Evolutionary conservation across 2,797 vertebrate species (phyloP).

Genomic region (Acipenser transmontanus): DNA sequence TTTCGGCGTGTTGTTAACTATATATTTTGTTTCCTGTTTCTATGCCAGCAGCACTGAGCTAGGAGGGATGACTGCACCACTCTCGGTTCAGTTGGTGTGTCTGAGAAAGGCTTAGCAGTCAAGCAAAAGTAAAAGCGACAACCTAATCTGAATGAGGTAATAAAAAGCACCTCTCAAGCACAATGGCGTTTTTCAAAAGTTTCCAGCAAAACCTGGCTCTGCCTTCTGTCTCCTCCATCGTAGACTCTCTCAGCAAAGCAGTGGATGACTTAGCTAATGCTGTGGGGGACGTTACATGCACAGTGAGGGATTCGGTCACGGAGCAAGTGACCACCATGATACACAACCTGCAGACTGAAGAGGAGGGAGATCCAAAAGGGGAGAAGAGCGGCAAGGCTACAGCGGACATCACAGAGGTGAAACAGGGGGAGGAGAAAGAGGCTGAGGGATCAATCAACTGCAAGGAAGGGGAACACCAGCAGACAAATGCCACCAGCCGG

Average conservation of each 20-base stretch:
- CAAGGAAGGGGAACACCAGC: constrained; percentile 10
- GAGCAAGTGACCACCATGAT: constrained; percentile 85
- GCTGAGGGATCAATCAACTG: constrained; percentile 15
- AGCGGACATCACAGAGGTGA: constrained; percentile 22
- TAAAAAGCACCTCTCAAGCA: background rate
- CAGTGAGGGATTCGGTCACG: constrained; percentile 81
- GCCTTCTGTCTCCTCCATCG: constrained; percentile 79
- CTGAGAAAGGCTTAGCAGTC: background rate
- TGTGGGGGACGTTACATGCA: constrained; percentile 75
- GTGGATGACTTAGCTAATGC: constrained; percentile 75
- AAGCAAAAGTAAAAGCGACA: background rate
- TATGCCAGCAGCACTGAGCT: constrained; percentile 12
- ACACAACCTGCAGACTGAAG: constrained; percentile 60
- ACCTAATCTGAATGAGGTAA: background rate
- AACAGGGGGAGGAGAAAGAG: constrained; percentile 5
- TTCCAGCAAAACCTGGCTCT: constrained; percentile 76
- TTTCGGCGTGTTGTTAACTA: background rate
- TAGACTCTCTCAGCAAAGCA: constrained; percentile 75
- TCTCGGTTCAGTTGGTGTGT: background rate
- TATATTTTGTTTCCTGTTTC: background rate
- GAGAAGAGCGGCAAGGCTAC: constrained; percentile 32
- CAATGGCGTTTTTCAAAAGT: constrained; percentile 90
- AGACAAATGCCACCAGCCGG: constrained; percentile 2
- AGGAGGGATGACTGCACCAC: background rate
- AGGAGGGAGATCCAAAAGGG: constrained; percentile 30